Percentiles rank a stretch among this genome's conserved stretches.
Conservation (phyloP, 1,140 invertebrate species). For the Drosophila ogumai region DNA sequence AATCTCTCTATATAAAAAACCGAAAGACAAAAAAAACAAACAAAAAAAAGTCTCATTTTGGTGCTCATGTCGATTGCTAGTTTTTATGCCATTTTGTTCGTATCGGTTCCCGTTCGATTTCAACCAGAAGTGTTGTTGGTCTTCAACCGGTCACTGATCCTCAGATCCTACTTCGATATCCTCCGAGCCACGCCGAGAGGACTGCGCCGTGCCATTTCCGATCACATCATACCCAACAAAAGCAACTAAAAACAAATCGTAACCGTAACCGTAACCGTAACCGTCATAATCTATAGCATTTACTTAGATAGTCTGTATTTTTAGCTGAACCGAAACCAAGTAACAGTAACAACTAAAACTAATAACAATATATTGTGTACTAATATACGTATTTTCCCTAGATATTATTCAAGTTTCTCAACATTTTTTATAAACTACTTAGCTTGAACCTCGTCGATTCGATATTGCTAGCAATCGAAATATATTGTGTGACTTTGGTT, state of each 20-base stretch:
- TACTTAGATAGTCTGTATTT: conserved; percentile 59
- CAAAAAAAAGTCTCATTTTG: conserved; percentile 33
- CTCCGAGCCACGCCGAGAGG: conserved; percentile 20
- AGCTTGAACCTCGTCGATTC: conserved; percentile 48
- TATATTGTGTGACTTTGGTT: conserved; percentile 35
- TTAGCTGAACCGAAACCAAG: conserved; percentile 44
- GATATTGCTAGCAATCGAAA: conserved; percentile 47
- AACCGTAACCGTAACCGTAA: conserved; percentile 27
- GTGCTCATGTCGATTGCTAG: conserved; percentile 41
- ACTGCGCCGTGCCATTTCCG: conserved; percentile 40
- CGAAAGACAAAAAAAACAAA: neutral
- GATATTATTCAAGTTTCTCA: conserved; percentile 50
- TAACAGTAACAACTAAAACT: conserved; percentile 20
- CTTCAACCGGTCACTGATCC: conserved; percentile 50
- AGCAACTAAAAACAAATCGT: conserved; percentile 45
- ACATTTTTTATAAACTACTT: conserved; percentile 42
- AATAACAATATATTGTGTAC: conserved; percentile 17
- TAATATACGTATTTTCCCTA: conserved; percentile 44
- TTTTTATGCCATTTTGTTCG: conserved; percentile 42
- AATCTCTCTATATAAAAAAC: conserved; percentile 21
- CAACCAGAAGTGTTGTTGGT: conserved; percentile 76
- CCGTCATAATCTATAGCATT: conserved; percentile 47
- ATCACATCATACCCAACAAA: conserved; percentile 49
- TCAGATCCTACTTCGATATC: conserved; percentile 4
- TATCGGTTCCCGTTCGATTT: conserved; percentile 77